Base-by-base conservation (phyloP, 1,140 invertebrate species). In the Babylonia areolata region DNA sequence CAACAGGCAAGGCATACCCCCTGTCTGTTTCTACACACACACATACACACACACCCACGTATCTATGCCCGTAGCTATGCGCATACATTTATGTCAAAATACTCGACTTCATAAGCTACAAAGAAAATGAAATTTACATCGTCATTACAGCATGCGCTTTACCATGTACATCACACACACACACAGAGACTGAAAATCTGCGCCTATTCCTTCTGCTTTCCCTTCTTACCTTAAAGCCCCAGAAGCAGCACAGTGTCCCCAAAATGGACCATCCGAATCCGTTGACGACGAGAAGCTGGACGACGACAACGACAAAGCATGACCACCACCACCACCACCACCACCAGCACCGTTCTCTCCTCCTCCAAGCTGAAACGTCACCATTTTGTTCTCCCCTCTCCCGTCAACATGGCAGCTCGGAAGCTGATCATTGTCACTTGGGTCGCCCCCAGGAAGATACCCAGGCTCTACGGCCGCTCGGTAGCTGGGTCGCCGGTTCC, bases 321-420 rank as follows among this genome's bases (percentile, higher is more conserved):
- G 31, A 31, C 6, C 71, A 23, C 1, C 15, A 31, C 71, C 71
- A 23, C 11, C 35, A 77, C 75, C 37, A 37, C 37, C 40, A 2
- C 15, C 15, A 23, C 17, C 75, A 37, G 37, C 33, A 40, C 0
- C 40, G 31, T 54, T 1, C 3, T 35, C 3, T 12, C 23, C 28
- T 1, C 54, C 46, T 3, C 33, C 77, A 42, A 86, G 46, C 42
- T 82, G 85, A 39, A 86, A 86, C 39, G 79, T 86, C 40, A 86
- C 85, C 9, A 64, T 86, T 37, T 82, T 82, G 31, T 80, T 84
- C 37, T 84, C 82, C 15, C 64, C 37, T 37, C 46, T 11, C n/a
- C 42, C 54, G 1, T 12, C 83, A 39, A 28, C 23, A 31, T 39
- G 33, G 46, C 42, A 40, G 37, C 39, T n/a, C 17, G 6, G 42